These are phyloP conservation scores for Crossocerus cetratus DNA, from an alignment of 2,888 invertebrate genomes.

Conservation along the genomic window DNA sequence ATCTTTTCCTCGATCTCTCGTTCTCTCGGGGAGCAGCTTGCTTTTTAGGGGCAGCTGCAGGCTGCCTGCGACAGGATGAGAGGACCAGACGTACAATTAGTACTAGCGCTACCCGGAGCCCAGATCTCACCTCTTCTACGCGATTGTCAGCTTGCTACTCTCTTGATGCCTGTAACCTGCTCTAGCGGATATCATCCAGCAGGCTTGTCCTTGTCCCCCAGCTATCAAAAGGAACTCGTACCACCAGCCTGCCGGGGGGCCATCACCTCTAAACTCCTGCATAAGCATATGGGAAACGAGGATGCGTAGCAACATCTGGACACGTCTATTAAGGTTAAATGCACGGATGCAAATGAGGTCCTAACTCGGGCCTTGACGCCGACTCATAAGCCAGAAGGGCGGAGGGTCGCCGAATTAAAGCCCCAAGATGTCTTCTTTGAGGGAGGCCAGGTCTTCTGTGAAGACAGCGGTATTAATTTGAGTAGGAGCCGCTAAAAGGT, in stretches of 20 bases:
- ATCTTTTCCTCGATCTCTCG: too few species aligned
- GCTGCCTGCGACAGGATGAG: slow-evolving; percentile 49
- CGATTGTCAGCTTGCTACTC: slow-evolving; percentile 40
- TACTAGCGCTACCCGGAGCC: slow-evolving; percentile 31
- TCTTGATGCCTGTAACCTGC: slow-evolving; percentile 11
- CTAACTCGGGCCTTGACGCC: not conserved
- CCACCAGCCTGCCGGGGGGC: too few species aligned
- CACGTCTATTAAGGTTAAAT: not conserved
- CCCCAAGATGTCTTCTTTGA: slow-evolving; percentile 4
- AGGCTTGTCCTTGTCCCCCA: too few species aligned
- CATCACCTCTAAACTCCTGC: too few species aligned
- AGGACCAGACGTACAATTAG: slow-evolving; percentile 64
- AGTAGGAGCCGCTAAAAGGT: not conserved
- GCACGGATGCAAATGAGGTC: slow-evolving; percentile 31
- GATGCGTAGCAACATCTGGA: too few species aligned
- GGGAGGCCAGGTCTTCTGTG: not conserved
- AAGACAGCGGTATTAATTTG: slow-evolving; percentile 2
- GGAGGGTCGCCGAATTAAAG: slow-evolving; percentile 9
- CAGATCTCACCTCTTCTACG: not conserved
- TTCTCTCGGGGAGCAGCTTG: slow-evolving; percentile 36
- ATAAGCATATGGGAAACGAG: too few species aligned
- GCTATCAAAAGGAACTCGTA: too few species aligned
- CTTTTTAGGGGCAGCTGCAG: slow-evolving; percentile 49
- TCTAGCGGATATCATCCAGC: too few species aligned
- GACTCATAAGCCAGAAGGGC: not conserved